Evolutionary conservation across 2,888 invertebrate genomes (phyloP).

Genomic region (Diarsia brunnea): DNA sequence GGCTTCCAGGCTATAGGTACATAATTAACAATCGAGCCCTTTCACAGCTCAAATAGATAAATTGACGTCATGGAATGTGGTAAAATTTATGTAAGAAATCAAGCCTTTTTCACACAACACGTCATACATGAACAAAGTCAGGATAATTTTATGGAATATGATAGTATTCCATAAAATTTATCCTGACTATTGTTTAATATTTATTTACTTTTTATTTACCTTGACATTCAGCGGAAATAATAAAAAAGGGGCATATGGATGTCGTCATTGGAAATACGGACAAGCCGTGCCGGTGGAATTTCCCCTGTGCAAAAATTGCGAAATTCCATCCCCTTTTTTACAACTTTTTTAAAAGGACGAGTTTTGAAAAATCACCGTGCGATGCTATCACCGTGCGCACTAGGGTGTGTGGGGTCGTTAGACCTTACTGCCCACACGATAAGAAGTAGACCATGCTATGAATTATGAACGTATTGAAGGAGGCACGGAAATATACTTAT

Average conservation of each 20-base stretch:
- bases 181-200: slow-evolving; percentile 41
- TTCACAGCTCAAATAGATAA: neutral
- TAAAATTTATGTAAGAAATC: slow-evolving; percentile 3
- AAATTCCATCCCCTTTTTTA: neutral
- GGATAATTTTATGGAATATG: slow-evolving; percentile 24
- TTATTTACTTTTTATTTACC: neutral
- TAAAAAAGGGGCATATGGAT: neutral
- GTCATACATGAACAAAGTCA: slow-evolving; percentile 29
- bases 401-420: too few relatives aligned
- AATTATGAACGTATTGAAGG: too few relatives aligned
- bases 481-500: too few relatives aligned
- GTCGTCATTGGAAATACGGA: slow-evolving; percentile 24
- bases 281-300: neutral
- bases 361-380: too few relatives aligned
- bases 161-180: slow-evolving; percentile 19
- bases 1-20: neutral
- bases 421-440: too few relatives aligned
- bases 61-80: neutral
- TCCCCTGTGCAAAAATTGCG: neutral
- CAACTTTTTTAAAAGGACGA: too few relatives aligned
- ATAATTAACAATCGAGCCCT: neutral
- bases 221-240: neutral
- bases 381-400: too few relatives aligned
- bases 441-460: too few relatives aligned
- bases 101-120: neutral